Evolutionary conservation across 2,797 vertebrate genomes (phyloP).

Genomic region (Ciconia nigra): DNA sequence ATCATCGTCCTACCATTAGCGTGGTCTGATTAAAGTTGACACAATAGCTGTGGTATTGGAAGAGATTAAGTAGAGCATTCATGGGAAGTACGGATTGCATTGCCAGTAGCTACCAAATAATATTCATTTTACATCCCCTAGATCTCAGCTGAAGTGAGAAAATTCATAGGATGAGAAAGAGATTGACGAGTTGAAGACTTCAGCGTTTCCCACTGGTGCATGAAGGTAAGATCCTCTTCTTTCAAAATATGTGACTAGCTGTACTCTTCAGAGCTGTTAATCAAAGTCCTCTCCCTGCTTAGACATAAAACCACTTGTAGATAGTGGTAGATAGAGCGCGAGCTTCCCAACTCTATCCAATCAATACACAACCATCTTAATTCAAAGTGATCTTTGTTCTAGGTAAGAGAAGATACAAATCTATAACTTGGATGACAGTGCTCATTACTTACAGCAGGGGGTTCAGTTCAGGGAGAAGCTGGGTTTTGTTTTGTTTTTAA

Average conservation of each 20-base stretch:
- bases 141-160: not conserved
- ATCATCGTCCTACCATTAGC: too few relatives aligned
- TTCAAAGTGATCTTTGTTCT: not conserved
- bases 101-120: not conserved
- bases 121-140: not conserved
- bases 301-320: not conserved
- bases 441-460: not conserved
- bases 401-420: not conserved
- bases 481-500: not conserved
- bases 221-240: not conserved
- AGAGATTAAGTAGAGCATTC: too few relatives aligned
- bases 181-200: not conserved
- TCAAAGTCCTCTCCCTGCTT: not conserved
- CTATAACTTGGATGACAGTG: not conserved
- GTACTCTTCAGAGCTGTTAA: not conserved
- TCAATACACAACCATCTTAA: not conserved
- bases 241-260: not conserved
- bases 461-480: not conserved
- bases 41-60: not conserved
- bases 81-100: rapidly evolving
- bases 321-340: rapidly evolving
- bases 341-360: not conserved
- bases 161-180: not conserved
- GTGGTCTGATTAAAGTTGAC: not conserved
- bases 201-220: not conserved